phyloP scores from a whole-genome alignment of 2,888 invertebrate genomes.

The Leptopterna dolabrata region DNA sequence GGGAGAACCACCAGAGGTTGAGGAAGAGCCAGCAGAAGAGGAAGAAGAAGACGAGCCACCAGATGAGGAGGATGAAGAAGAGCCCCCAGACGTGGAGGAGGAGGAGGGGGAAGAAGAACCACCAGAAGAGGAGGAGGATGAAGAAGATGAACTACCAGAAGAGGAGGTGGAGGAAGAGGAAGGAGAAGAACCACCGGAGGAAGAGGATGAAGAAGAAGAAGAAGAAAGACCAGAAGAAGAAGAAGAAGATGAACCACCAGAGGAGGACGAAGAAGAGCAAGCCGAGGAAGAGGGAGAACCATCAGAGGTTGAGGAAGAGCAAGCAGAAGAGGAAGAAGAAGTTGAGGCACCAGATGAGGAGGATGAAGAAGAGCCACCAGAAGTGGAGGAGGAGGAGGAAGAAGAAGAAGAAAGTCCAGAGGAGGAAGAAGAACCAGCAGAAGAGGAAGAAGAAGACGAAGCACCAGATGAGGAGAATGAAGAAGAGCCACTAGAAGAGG shows the following conservation, averaged over 20 bases:
- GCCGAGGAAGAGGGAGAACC: neutral
- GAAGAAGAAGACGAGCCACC: neutral
- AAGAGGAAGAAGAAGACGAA: too few relatives aligned
- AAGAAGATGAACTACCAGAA: neutral
- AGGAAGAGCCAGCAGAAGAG: neutral
- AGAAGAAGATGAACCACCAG: neutral
- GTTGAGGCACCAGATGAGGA: conserved; percentile 16
- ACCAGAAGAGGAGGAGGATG: neutral
- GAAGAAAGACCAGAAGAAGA: conserved; percentile 12
- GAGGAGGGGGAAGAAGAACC: neutral
- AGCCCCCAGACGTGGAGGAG: neutral
- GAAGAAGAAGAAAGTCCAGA: neutral
- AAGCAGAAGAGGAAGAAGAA: neutral
- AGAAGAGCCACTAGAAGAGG: neutral
- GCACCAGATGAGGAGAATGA: neutral
- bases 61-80: neutral
- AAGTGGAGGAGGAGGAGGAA: neutral
- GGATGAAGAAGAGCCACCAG: neutral
- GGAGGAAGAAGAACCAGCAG: conserved; percentile 31
- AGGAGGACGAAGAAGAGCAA: neutral
- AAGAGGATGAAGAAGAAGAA: neutral
- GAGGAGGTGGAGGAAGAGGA: neutral
- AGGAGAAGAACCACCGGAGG: neutral
- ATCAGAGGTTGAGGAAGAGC: neutral
- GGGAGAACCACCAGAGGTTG: neutral